Base-by-base conservation (phyloP, 2,113 vertebrate species). In the Chlorodrepanis virens region DNA sequence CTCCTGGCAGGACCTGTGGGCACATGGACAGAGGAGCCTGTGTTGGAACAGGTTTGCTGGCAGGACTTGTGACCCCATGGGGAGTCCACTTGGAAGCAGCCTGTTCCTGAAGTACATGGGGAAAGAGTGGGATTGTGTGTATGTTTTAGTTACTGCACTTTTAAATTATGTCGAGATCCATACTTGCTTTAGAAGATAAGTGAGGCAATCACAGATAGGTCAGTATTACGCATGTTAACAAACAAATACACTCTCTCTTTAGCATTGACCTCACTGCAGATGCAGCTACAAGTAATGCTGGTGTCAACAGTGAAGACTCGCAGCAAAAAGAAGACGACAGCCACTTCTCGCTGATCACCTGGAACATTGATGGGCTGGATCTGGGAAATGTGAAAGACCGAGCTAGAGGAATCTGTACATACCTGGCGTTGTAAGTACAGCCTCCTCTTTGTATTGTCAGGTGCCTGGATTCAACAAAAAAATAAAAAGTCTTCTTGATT, bases 291-390 rank as follows among this genome's bases (percentile, higher is more conserved):
- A 97, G 97, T 52, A 65, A 24, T 60, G 60, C 64, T 2, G 8
- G 56, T 56, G 44, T 50, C 31, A 57, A 11, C 2, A 42, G 50
- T 18, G 24, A 37, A 89, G 70, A 96, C 90, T 28, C 40, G 16
- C 49, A 69, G 52, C 92, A 93, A 42, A 90, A 95, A 67, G 97
- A 98, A 67, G 98, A 99, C 19, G 98, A 98, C 28, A 93, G 97
- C 54, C 97, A 96, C 37, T 98, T 99, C 87, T 99, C 98, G 0
- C 77, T 99, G 64, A 97, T 99, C 89, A 98, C 99, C 53, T 99
- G 99, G 99, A 99, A 99, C 22, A 97, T 99, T 52, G 99, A 99
- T 71, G 99, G 99, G 33, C 96, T 99, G 80, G 99, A 99, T 90
- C 65, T 92, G 17, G 97, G 97, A 84, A 99, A 98, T 85, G 83